Conservation (phyloP, 2,888 invertebrate species). For the Apantesis nais region DNA sequence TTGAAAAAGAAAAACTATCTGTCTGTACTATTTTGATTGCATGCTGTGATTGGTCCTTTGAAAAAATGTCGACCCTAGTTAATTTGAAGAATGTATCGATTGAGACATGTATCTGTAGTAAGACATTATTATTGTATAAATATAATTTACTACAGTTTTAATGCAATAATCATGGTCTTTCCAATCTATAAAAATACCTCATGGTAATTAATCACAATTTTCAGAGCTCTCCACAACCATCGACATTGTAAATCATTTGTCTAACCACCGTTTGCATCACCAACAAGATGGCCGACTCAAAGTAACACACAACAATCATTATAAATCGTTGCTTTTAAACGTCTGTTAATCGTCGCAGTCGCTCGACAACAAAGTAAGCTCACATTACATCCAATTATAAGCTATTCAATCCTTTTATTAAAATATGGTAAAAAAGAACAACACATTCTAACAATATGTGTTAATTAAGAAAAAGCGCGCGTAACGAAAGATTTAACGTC, state of each 20-base stretch:
- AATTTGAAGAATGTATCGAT: too few species aligned
- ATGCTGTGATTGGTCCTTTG: background rate
- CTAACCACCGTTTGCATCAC: conserved; percentile 68
- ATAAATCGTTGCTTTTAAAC: conserved; percentile 74
- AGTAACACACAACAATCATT: conserved; percentile 67
- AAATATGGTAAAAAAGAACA: conserved; percentile 66
- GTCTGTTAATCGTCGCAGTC: conserved; percentile 72
- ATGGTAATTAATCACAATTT: conserved; percentile 73
- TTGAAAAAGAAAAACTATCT: too few species aligned
- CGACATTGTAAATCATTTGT: conserved; percentile 73
- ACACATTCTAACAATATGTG: conserved; percentile 72
- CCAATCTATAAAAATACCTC: conserved; percentile 52
- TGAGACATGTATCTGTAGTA: too few species aligned
- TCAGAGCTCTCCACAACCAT: conserved; percentile 51
- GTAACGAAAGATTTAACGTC: conserved; percentile 78
- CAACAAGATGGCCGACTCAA: conserved; percentile 70
- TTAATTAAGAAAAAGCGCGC: conserved; percentile 81
- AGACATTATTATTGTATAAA: conserved; percentile 22
- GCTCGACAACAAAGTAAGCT: conserved; percentile 78
- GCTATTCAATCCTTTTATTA: conserved; percentile 81
- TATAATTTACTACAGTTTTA: conserved; percentile 37
- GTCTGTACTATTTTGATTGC: too few species aligned
- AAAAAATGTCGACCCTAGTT: background rate
- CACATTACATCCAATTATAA: conserved; percentile 85
- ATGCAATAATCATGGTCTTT: conserved; percentile 47